Conservation (phyloP, 1,140 invertebrate species). For the Lordiphosa mommai region DNA sequence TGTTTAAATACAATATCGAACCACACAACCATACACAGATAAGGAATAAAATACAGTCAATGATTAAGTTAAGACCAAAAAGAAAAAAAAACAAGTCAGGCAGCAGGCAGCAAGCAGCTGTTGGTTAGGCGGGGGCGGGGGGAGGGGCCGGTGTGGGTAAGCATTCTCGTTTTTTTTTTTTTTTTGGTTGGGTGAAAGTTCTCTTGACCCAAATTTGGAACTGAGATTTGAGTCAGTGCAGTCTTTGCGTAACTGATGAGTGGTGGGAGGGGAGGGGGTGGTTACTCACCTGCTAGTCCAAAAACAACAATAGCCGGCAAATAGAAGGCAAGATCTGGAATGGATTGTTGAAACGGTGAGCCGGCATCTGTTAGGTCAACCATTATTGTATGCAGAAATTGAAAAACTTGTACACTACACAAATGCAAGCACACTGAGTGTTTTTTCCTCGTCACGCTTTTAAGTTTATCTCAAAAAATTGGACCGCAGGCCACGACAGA, state of each 20-base stretch:
- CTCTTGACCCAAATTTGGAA: constrained; percentile 50
- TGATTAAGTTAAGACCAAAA: constrained; percentile 9
- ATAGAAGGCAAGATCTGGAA: constrained; percentile 89
- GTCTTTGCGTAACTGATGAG: background rate
- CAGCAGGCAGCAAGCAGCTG: too few species aligned
- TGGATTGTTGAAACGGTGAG: constrained; percentile 87
- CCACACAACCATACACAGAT: constrained; percentile 22
- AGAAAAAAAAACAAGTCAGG: background rate
- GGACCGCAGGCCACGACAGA: too few species aligned
- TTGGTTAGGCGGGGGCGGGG: background rate
- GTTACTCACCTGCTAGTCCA: constrained; percentile 85
- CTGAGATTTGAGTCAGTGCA: constrained; percentile 6
- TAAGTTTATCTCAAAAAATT: too few species aligned
- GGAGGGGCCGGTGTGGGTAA: background rate
- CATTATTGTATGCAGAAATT: constrained; percentile 80
- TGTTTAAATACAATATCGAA: constrained; percentile 29
- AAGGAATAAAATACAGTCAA: constrained; percentile 28
- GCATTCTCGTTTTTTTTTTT: constrained; percentile 23
- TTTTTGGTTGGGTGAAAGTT: constrained; percentile 43
- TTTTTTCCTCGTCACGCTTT: too few species aligned
- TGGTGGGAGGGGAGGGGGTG: background rate
- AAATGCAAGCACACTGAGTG: too few species aligned
- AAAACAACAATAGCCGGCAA: constrained; percentile 87
- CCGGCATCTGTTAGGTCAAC: constrained; percentile 81
- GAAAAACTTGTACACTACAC: too few species aligned